Evolutionary conservation across 2,888 invertebrate species (phyloP).

Genomic region (Acholoe squamosa): DNA sequence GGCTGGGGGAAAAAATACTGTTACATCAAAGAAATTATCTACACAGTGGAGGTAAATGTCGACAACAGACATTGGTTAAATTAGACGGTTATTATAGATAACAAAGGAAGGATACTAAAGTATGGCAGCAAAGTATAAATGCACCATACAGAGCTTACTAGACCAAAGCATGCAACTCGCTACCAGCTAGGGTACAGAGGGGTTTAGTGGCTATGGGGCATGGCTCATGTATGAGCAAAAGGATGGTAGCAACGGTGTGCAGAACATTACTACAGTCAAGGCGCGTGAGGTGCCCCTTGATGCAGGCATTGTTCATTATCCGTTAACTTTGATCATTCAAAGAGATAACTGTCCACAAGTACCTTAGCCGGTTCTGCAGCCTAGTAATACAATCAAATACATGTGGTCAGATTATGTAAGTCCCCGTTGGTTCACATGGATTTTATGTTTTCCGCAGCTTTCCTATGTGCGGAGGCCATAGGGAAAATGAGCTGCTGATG

Average conservation of each 20-base stretch:
- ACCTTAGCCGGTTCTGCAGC: conserved; percentile 56
- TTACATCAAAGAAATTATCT: neutral
- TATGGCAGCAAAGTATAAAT: neutral
- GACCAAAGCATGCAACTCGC: conserved; percentile 49
- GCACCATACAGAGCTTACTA: conserved; percentile 36
- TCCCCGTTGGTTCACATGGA: neutral
- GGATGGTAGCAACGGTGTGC: neutral
- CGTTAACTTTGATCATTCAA: conserved; percentile 26
- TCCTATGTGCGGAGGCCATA: no score
- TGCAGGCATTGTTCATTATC: neutral
- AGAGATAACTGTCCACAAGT: conserved; percentile 49
- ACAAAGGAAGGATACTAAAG: neutral
- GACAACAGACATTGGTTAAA: neutral
- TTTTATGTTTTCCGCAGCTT: no score
- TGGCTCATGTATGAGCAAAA: neutral
- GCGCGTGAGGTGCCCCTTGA: neutral
- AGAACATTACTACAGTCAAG: neutral
- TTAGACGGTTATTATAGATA: neutral
- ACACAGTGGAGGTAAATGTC: neutral
- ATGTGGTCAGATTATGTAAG: conserved; percentile 1
- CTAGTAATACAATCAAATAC: conserved; percentile 56
- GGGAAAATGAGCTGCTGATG: no score
- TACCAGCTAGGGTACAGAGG: conserved; percentile 54
- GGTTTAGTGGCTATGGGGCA: neutral
- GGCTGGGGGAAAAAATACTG: neutral